These are phyloP conservation scores for Sarcophaga caerulescens DNA, from an alignment of 2,888 invertebrate species.

Conservation along the genomic window DNA sequence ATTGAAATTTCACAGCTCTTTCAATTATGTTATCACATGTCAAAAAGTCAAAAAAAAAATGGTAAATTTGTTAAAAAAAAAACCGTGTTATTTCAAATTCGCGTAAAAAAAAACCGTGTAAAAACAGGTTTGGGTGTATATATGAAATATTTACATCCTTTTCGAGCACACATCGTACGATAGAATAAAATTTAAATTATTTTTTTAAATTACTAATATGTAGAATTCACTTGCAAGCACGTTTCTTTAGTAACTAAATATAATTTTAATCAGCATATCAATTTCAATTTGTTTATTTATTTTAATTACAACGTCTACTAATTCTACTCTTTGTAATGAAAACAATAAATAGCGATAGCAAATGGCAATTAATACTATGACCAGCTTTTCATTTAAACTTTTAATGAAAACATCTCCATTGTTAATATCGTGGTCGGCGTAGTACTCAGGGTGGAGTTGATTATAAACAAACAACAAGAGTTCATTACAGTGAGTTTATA, in stretches of 20 bases:
- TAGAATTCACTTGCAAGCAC: no score
- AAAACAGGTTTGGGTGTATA: no score
- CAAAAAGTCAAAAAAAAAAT: no score
- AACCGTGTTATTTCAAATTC: no score
- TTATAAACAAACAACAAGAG: background rate
- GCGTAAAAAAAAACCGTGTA: no score
- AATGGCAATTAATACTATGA: background rate
- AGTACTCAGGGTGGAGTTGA: background rate
- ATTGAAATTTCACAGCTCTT: no score
- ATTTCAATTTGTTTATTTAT: background rate
- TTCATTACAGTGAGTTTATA: constrained; percentile 5
- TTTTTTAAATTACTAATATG: no score
- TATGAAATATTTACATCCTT: no score
- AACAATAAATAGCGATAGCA: background rate
- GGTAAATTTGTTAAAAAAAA: no score
- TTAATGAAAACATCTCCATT: constrained; percentile 23
- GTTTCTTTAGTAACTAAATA: background rate
- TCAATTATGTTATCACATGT: no score
- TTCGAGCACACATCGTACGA: no score
- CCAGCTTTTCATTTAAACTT: background rate
- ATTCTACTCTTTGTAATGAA: constrained; percentile 3
- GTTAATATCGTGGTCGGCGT: background rate
- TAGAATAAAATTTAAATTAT: no score
- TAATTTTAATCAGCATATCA: background rate
- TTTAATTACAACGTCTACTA: background rate